phyloP scores from a whole-genome alignment of 1,140 invertebrate species.

The Theocolax elegans region DNA sequence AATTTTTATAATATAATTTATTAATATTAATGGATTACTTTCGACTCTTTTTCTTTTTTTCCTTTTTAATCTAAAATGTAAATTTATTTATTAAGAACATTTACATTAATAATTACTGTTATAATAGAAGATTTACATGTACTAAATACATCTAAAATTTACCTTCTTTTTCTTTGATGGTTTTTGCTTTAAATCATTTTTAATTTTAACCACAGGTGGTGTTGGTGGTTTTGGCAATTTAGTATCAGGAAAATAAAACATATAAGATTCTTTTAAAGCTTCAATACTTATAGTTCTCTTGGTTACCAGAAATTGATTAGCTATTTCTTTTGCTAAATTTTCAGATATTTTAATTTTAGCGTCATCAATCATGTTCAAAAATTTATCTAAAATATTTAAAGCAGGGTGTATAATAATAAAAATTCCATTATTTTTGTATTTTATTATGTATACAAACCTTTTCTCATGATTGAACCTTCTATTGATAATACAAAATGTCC shows the following conservation, averaged over 20 bases:
- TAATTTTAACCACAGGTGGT: constrained; percentile 36
- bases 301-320: constrained; percentile 51
- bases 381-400: constrained; percentile 50
- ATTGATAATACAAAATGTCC: constrained; percentile 58
- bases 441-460: constrained; percentile 31
- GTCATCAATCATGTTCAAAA: constrained; percentile 51
- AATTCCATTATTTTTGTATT: constrained; percentile 30
- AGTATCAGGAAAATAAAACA: constrained; percentile 61
- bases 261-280: constrained; percentile 58
- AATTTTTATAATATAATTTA: background rate
- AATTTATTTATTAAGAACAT: constrained; percentile 3
- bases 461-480: constrained; percentile 45
- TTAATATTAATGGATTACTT: no score
- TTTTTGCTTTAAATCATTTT: constrained; percentile 23
- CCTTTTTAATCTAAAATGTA: constrained; percentile 12
- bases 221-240: constrained; percentile 43
- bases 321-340: constrained; percentile 57
- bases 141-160: no score
- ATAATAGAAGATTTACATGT: no score
- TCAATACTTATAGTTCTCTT: constrained; percentile 55
- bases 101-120: no score
- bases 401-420: constrained; percentile 39
- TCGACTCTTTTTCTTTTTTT: constrained; percentile 12
- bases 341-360: constrained; percentile 61
- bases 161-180: constrained; percentile 30